Percentiles rank a stretch among this genome's conserved stretches.
Conservation (phyloP, 2,113 vertebrate species). For the Propithecus coquereli region DNA sequence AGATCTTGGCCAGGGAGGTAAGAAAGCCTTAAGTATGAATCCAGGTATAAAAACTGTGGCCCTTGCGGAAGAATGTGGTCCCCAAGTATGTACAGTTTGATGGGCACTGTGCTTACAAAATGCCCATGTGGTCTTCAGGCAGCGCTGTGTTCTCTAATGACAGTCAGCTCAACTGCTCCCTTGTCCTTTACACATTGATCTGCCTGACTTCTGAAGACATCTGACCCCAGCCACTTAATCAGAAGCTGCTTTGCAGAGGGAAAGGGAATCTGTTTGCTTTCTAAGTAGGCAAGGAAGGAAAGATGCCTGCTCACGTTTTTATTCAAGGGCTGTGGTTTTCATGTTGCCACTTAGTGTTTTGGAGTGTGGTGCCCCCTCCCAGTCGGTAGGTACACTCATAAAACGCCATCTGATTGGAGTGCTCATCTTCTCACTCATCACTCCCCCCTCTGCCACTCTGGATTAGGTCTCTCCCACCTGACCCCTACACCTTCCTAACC, state of each 20-base stretch:
- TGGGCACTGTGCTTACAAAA: background rate
- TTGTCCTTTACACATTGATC: background rate
- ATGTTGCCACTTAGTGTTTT: too few relatives aligned
- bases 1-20: background rate
- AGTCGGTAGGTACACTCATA: too few relatives aligned
- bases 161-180: background rate
- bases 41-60: background rate
- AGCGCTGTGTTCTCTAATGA: background rate
- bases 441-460: fast-evolving
- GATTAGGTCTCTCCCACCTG: too few relatives aligned
- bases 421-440: fast-evolving
- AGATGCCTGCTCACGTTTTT: background rate
- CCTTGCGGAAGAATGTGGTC: too few relatives aligned
- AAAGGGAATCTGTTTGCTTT: background rate
- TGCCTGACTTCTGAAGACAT: background rate
- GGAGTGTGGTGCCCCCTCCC: background rate
- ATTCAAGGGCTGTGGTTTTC: background rate
- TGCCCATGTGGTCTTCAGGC: too few relatives aligned
- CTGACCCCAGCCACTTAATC: background rate
- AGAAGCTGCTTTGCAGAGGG: background rate
- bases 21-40: background rate
- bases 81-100: background rate
- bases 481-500: background rate
- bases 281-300: background rate
- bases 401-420: background rate